Evolutionary conservation across 2,113 vertebrate genomes (phyloP), one percentile per base, ranked within the genome.

Genomic region (Hylia prasina): DNA sequence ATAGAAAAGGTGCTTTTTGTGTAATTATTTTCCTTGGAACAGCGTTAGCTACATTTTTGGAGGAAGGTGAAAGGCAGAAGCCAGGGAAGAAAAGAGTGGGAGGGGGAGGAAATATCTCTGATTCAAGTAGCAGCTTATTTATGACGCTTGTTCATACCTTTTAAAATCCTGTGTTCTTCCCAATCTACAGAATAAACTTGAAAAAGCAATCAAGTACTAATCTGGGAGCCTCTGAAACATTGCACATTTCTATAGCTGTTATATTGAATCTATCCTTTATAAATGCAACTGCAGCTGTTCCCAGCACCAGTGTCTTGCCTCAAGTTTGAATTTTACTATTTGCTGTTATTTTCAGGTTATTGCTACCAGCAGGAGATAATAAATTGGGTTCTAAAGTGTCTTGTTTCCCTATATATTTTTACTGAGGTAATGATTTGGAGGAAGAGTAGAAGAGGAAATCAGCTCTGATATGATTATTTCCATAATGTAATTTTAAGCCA

Each of bases 151-250:
- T 83, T 96, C 4, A 0, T 88, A 90, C 82, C 68, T 82, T 96
- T 94, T 82, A 89, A 93, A 96, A 89, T 53, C 93, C 80, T 39
- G 42, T 71, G 61, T 78, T 96, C 86, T 90, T 78, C 80, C 42
- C 79, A 71, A 87, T 76, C 80, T 65, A 81, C 7, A 81, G 88
- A 90, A 93, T 47, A 87, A 95, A 94, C 58, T 58, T 72, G 65
- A 73, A 86, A 94, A 91, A 94, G 88, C 96, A 96, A 95, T 94
- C 94, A 94, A 95, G 82, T 35, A 82, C 63, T 96, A 97, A 97
- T 90, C 82, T 90, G 80, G 42, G 40, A 90, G 66, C 42, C 60
- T 79, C 82, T 57, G 66, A 92, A 88, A 94, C 70, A 88, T 70
- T 91, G 45, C 63, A 89, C 82, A 90, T 94, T 93, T 94, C 75